Conservation (phyloP, 1,140 invertebrate species). For the silkworm (Bombyx mori) region ASM3026992v2 NC_085121.1:11848501-11849000, state of each 20-base stretch:
- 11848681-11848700: neutral
- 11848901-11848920: too few species aligned
- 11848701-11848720: neutral
- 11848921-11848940: too few species aligned
- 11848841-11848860: slow-evolving; percentile 8
- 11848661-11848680: neutral
- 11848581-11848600: slow-evolving; percentile 40
- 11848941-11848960: too few species aligned
- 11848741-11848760: neutral
- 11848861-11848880: slow-evolving; percentile 1
- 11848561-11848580: slow-evolving; percentile 52
- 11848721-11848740: neutral
- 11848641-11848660: neutral
- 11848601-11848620: slow-evolving; percentile 38
- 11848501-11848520: too few species aligned
- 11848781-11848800: slow-evolving; percentile 6
- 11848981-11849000: too few species aligned
- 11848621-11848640: slow-evolving; percentile 26
- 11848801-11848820: slow-evolving; percentile 10
- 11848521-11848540: slow-evolving; percentile 23
- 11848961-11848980: too few species aligned
- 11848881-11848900: slow-evolving; percentile 3
- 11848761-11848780: neutral
- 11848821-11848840: slow-evolving; percentile 13
- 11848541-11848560: slow-evolving; percentile 47